phyloP scores from a whole-genome alignment of 2,888 invertebrate species.

The Drosophila conformis region DNA sequence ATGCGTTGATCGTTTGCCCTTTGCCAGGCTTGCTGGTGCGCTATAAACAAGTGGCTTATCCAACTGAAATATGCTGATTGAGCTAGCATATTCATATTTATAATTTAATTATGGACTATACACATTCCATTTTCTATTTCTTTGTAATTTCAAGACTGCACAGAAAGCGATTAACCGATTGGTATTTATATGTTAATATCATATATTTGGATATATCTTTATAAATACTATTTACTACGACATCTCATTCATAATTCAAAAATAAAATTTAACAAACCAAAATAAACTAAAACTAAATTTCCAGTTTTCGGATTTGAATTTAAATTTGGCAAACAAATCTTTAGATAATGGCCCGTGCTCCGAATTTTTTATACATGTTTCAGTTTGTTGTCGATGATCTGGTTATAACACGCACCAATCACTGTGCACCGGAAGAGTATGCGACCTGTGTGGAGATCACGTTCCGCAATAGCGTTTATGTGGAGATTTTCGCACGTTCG shows the following conservation, averaged over 20 bases:
- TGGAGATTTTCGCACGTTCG: conserved; percentile 76
- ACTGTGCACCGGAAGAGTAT: conserved; percentile 39
- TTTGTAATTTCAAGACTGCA: not conserved
- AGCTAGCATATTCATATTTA: not conserved
- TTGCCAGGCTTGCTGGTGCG: conserved; percentile 7
- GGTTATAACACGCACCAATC: conserved; percentile 18
- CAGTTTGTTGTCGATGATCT: conserved; percentile 78
- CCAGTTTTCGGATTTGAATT: not conserved
- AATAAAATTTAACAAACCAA: not conserved
- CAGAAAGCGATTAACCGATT: not conserved
- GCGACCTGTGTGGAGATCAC: conserved; percentile 46
- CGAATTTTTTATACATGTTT: conserved; percentile 78
- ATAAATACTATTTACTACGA: not conserved
- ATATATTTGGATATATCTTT: not conserved
- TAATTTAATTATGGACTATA: not conserved
- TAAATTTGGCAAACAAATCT: not conserved
- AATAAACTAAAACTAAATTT: not conserved
- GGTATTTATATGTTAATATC: not conserved
- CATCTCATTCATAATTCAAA: not conserved
- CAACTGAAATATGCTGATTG: conserved; percentile 3
- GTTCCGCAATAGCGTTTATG: conserved; percentile 81
- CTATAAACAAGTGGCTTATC: conserved; percentile 3
- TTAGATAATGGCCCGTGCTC: conserved; percentile 11
- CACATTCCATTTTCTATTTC: not conserved
- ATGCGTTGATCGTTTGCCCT: conserved; percentile 17